Evolutionary conservation across 2,888 invertebrate species (phyloP), one percentile per base, ranked within the genome.

Genomic region (Gonocerus acuteangulatus): DNA sequence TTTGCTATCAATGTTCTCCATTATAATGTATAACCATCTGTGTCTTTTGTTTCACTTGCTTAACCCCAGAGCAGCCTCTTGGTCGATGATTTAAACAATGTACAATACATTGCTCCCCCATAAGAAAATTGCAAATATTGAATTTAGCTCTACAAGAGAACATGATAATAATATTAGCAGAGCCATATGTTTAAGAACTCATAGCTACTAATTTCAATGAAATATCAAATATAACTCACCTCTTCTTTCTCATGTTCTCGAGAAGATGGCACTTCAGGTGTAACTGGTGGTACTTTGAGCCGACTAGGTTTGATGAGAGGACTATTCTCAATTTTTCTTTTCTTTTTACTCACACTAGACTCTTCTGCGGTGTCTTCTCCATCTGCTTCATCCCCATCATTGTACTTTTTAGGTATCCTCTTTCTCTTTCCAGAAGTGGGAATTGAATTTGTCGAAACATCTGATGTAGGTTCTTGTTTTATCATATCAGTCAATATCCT

Each of bases 371-470:
- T 39, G 19, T 72, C 69, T 72, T 72, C 63, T 71, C 71, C 49
- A 72, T 73, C 62, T 73, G 77, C 63, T 69, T 75, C 48, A 19
- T 44, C 57, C 27, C 39, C 57, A 15, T 48, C 48, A 39, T 9
- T 59, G 32, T 39, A 36, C 22, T 48, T 22, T 15, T 59, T 59
- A 3, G 23, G 11, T 13, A 21, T 48, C 67, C 68, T 71, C 47
- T 74, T 74, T 23, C 74, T 73, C 56, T 74, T 74, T 13, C 74
- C 74, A 2, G 72, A 70, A 34, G 73, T 6, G 11, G n/a, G 15
- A 19, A 6, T 6, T 7, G 19, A 19, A 7, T n/a, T n/a, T 3
- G 3, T 54, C 22, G 21, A 15, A 19, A 42, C 4, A 15, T 34
- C 49, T 2, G 56, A 1, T 2, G 19, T 21, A 42, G 18, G 36